These are phyloP conservation scores for Papilio glaucus DNA, from an alignment of 1,140 invertebrate species.

Conservation along the genomic window DNA sequence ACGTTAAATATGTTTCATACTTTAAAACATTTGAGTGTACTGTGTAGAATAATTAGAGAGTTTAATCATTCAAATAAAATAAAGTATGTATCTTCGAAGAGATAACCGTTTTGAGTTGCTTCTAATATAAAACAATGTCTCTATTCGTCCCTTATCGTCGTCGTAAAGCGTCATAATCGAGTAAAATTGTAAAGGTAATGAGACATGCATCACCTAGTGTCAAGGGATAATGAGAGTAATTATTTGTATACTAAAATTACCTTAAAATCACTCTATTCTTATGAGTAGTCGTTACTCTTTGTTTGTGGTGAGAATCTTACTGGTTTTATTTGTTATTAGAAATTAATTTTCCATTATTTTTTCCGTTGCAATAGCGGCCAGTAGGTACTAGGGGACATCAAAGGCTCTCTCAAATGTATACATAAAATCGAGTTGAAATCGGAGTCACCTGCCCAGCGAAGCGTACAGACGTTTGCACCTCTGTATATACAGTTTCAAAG, in stretches of 20 bases:
- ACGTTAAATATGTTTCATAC: not conserved
- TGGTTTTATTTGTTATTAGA: not conserved
- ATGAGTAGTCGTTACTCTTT: not conserved
- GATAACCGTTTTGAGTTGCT: not conserved
- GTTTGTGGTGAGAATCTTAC: not conserved
- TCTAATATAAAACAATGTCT: not conserved
- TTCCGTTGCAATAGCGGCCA: not conserved
- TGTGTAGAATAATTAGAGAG: no score
- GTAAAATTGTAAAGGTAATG: not conserved
- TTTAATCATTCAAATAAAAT: not conserved
- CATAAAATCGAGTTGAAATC: constrained; percentile 46
- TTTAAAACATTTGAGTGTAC: not conserved
- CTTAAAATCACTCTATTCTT: not conserved
- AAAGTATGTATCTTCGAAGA: not conserved
- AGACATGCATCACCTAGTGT: not conserved
- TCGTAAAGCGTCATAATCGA: no score
- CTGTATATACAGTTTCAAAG: constrained; percentile 60
- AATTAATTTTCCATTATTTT: not conserved
- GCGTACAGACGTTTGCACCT: constrained; percentile 48
- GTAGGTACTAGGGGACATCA: not conserved
- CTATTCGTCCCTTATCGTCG: not conserved
- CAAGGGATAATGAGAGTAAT: not conserved
- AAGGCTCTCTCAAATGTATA: not conserved
- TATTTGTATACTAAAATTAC: not conserved
- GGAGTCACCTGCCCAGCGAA: constrained; percentile 47